Percentiles rank a stretch among this genome's conserved stretches.
Conservation (phyloP, 2,888 invertebrate species). For the Eupelmus urozonus region DNA sequence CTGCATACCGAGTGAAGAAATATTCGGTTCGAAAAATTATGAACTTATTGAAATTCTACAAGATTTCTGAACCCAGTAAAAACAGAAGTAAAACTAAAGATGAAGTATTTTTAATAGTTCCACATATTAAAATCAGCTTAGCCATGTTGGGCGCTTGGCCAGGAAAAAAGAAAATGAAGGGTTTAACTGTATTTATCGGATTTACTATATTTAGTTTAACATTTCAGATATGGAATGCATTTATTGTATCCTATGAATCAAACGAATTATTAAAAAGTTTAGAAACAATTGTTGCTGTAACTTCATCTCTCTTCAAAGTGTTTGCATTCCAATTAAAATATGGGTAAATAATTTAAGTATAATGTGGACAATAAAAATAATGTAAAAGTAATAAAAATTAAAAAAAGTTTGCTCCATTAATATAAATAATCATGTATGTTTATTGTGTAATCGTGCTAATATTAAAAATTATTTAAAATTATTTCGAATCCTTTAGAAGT, state of each 20-base stretch:
- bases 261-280: not conserved
- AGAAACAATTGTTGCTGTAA: not conserved
- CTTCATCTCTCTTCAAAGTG: not conserved
- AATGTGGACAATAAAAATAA: too few relatives aligned
- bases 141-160: not conserved
- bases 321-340: not conserved
- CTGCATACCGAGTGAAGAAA: too few relatives aligned
- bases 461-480: not conserved
- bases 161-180: not conserved
- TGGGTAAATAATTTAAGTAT: not conserved
- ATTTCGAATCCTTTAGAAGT: not conserved
- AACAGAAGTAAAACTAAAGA: not conserved
- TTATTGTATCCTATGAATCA: not conserved
- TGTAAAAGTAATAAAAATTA: too few relatives aligned
- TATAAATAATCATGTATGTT: not conserved
- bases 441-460: not conserved
- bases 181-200: not conserved
- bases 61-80: too few relatives aligned
- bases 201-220: not conserved
- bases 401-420: too few relatives aligned
- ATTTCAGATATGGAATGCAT: conserved; percentile 6
- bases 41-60: too few relatives aligned
- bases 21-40: too few relatives aligned
- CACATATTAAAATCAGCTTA: not conserved
- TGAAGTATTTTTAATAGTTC: not conserved